phyloP scores from a whole-genome alignment of 1,140 invertebrate genomes.

The Tenebrio molitor region DNA sequence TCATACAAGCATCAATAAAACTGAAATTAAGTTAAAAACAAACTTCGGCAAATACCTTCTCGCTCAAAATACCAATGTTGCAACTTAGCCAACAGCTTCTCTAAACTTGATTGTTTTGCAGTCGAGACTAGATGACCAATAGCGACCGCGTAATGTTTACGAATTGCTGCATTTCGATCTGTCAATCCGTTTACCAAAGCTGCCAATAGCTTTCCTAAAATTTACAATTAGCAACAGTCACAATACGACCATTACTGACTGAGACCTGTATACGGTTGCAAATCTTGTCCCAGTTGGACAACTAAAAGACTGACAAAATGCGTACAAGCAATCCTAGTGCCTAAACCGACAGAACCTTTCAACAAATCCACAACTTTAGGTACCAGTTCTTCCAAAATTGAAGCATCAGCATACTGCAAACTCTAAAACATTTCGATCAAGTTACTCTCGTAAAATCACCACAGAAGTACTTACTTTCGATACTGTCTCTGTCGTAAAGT shows the following conservation, averaged over 20 bases:
- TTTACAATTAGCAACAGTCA: no score
- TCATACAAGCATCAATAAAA: no score
- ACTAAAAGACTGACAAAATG: conserved; percentile 86
- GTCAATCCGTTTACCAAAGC: conserved; percentile 83
- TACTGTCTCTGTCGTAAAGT: conserved; percentile 91
- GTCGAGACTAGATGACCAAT: conserved; percentile 89
- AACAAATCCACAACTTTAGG: conserved; percentile 87
- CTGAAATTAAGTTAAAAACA: no score
- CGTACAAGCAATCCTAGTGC: conserved; percentile 87
- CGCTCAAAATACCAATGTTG: conserved; percentile 79
- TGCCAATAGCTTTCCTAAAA: conserved; percentile 80
- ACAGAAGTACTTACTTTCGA: conserved; percentile 74
- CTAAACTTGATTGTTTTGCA: conserved; percentile 89
- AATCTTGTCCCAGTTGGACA: conserved; percentile 64
- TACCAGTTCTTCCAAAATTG: conserved; percentile 82
- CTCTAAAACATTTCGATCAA: conserved; percentile 73
- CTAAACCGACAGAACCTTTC: conserved; percentile 83
- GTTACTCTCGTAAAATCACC: not conserved
- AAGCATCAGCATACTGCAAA: conserved; percentile 84
- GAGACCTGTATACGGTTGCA: not conserved
- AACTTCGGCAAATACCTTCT: no score
- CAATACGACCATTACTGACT: no score
- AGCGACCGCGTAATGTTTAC: conserved; percentile 86
- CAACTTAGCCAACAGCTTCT: conserved; percentile 87
- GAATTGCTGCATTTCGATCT: conserved; percentile 85